Conservation (phyloP, 2,113 vertebrate species). For the Callospermophilus lateralis region DNA sequence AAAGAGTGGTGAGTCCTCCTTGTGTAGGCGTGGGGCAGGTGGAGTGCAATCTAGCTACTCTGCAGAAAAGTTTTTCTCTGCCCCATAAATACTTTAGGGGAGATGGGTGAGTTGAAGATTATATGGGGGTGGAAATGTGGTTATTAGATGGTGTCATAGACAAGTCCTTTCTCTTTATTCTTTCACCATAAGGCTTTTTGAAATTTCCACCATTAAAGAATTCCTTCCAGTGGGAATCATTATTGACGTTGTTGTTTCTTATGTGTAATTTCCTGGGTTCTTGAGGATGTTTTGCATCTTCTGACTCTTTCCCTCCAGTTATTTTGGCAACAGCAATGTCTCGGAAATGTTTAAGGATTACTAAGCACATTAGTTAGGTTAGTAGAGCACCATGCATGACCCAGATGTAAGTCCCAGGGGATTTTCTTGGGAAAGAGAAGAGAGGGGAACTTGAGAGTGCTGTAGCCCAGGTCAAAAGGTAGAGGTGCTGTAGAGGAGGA, state of each 20-base stretch:
- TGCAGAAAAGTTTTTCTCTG: neutral
- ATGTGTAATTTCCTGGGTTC: neutral
- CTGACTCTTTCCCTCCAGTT: neutral
- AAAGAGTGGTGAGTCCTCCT: neutral
- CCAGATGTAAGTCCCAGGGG: neutral
- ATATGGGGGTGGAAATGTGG: neutral
- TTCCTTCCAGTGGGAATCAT: neutral
- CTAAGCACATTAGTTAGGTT: neutral
- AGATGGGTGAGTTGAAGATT: neutral
- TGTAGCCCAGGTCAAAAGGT: neutral
- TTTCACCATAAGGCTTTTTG: neutral
- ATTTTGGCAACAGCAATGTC: neutral
- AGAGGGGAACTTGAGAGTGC: neutral
- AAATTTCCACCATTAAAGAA: neutral
- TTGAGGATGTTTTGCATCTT: neutral
- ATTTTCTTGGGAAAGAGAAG: neutral
- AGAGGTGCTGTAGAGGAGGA: neutral
- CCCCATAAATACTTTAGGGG: neutral
- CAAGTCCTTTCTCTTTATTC: neutral
- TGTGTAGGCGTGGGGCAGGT: neutral
- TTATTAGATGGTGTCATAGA: neutral
- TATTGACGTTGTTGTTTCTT: neutral
- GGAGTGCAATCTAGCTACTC: neutral
- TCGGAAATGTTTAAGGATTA: slow-evolving; percentile 9
- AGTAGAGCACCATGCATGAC: neutral